These are phyloP conservation scores for Eueides isabella DNA, from an alignment of 1,140 invertebrate species.

Conservation along the genomic window DNA sequence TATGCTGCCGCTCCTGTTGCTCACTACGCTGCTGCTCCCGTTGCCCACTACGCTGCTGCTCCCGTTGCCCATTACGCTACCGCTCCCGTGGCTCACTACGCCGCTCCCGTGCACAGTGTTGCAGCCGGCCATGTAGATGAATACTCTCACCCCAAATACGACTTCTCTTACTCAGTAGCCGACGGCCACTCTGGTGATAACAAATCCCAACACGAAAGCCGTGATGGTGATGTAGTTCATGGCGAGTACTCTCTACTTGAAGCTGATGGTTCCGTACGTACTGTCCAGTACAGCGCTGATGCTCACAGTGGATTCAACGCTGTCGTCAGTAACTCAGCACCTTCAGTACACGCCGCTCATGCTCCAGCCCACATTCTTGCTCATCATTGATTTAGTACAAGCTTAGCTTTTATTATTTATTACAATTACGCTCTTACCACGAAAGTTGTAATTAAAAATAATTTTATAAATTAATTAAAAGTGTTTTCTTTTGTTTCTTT, in stretches of 20 bases:
- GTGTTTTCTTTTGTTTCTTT: too few relatives aligned
- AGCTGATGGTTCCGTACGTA: constrained; percentile 81
- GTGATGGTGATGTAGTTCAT: constrained; percentile 80
- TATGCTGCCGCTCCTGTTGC: constrained; percentile 19
- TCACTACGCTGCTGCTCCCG: constrained; percentile 43
- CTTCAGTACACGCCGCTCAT: constrained; percentile 23
- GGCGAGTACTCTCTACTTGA: constrained; percentile 81
- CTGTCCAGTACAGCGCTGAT: constrained; percentile 81
- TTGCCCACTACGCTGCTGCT: neutral
- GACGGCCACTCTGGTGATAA: constrained; percentile 80
- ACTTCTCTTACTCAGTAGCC: constrained; percentile 79
- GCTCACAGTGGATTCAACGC: constrained; percentile 82
- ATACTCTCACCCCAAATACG: constrained; percentile 76
- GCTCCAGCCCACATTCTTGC: constrained; percentile 20
- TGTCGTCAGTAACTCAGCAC: constrained; percentile 81
- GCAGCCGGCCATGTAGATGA: constrained; percentile 31
- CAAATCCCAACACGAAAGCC: constrained; percentile 80
- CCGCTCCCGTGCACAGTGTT: constrained; percentile 18
- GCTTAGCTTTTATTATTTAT: too few relatives aligned
- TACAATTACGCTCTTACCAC: too few relatives aligned
- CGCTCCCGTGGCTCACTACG: neutral
- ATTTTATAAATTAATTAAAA: too few relatives aligned
- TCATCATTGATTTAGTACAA: constrained; percentile 37
- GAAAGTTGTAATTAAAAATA: too few relatives aligned
- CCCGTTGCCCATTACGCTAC: neutral